These are phyloP conservation scores for Pyrgus malvae DNA, from an alignment of 2,888 invertebrate genomes.

Conservation along the genomic window DNA sequence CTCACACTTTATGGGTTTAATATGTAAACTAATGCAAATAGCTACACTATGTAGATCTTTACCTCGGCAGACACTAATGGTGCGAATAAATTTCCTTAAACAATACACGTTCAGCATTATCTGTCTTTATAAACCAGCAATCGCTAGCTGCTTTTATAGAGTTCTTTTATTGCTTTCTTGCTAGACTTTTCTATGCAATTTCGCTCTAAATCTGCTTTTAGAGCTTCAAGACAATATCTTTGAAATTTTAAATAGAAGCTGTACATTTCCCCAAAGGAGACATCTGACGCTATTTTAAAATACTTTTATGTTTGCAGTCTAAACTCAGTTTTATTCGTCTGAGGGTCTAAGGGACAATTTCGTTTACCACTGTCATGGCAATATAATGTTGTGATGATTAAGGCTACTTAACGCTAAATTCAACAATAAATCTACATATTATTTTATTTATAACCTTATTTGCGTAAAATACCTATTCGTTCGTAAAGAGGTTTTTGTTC, in stretches of 20 bases:
- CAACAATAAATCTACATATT: no score
- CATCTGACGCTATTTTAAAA: no score
- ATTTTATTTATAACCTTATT: neutral
- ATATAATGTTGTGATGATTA: no score
- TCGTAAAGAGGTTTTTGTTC: no score
- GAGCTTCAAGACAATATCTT: conserved; percentile 8
- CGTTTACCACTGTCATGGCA: no score
- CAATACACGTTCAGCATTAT: conserved; percentile 34
- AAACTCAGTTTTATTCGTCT: no score
- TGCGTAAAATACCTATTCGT: neutral
- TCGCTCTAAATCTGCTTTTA: conserved; percentile 4
- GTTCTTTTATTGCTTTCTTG: conserved; percentile 23
- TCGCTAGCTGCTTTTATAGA: conserved; percentile 31
- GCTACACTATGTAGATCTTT: conserved; percentile 48
- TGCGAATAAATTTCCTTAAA: conserved; percentile 45
- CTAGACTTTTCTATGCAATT: conserved; percentile 20
- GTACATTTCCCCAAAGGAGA: neutral
- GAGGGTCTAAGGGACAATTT: no score
- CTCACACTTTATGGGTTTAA: conserved; percentile 59
- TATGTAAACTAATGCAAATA: conserved; percentile 74
- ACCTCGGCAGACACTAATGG: conserved; percentile 44
- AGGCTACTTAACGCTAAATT: no score
- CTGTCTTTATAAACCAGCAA: conserved; percentile 30
- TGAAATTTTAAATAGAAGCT: neutral
- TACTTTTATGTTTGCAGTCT: no score